phyloP scores from a whole-genome alignment of 2,888 invertebrate species.

The Eilema depressum region DNA sequence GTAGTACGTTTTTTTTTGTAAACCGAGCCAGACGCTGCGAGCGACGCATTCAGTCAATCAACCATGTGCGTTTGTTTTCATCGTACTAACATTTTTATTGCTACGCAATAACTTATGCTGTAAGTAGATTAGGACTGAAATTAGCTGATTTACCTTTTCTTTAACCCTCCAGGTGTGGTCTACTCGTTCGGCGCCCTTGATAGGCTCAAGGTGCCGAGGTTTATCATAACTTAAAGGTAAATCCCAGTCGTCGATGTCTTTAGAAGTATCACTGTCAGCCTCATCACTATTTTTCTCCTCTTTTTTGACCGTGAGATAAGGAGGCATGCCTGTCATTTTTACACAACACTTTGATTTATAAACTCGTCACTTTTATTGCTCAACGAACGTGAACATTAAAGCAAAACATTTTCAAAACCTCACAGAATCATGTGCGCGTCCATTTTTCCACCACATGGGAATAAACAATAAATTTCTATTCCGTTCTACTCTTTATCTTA shows the following conservation, averaged over 20 bases:
- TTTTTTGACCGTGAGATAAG: slow-evolving; percentile 81
- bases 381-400: slow-evolving; percentile 62
- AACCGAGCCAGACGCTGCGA: slow-evolving; percentile 21
- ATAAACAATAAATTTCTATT: slow-evolving; percentile 71
- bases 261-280: slow-evolving; percentile 76
- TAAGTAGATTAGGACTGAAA: slow-evolving; percentile 40
- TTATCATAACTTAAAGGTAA: slow-evolving; percentile 91
- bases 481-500: slow-evolving; percentile 47
- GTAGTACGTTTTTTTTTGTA: slow-evolving; percentile 31
- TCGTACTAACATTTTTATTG: slow-evolving; percentile 48
- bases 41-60: slow-evolving; percentile 45
- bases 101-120: slow-evolving; percentile 61
- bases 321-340: slow-evolving; percentile 86
- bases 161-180: slow-evolving; percentile 97
- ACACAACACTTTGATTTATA: slow-evolving; percentile 66
- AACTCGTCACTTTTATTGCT: slow-evolving; percentile 60
- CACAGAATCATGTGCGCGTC: slow-evolving; percentile 81
- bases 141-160: slow-evolving; percentile 90
- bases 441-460: slow-evolving; percentile 85
- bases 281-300: slow-evolving; percentile 78
- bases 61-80: slow-evolving; percentile 83
- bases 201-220: slow-evolving; percentile 86
- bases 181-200: slow-evolving; percentile 87
- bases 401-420: slow-evolving; percentile 78
- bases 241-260: slow-evolving; percentile 88